Percentiles rank a stretch among this genome's conserved stretches.
phyloP scores from a whole-genome alignment of 2,888 invertebrate species.

The Dione juno region DNA sequence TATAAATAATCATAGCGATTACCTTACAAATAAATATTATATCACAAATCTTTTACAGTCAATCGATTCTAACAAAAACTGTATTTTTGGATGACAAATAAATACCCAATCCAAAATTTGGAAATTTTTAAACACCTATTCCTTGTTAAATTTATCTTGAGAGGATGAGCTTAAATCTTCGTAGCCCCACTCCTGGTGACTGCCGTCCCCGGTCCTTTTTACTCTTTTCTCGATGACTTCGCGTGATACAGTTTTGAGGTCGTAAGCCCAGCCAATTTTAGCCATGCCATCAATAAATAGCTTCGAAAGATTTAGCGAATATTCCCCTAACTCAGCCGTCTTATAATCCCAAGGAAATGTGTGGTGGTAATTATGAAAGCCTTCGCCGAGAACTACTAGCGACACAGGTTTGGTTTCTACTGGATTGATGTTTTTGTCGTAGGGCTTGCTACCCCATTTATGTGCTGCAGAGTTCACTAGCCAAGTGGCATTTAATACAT shows the following conservation, averaged over 20 bases:
- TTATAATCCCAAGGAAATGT: conserved; percentile 94
- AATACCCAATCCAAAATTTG: conserved; percentile 10
- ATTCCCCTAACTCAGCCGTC: conserved; percentile 89
- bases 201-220: conserved; percentile 89
- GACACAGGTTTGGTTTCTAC: conserved; percentile 87
- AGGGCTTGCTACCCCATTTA: conserved; percentile 88
- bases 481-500: conserved; percentile 93
- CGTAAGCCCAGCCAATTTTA: conserved; percentile 93
- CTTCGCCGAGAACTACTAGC: conserved; percentile 87
- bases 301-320: conserved; percentile 88
- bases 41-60: conserved; percentile 47
- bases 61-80: conserved; percentile 8
- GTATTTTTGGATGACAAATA: conserved; percentile 6
- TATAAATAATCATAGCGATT: conserved; percentile 32
- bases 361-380: conserved; percentile 95
- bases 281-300: conserved; percentile 91
- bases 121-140: conserved; percentile 26
- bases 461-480: conserved; percentile 95
- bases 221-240: conserved; percentile 88
- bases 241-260: conserved; percentile 89
- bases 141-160: conserved; percentile 28
- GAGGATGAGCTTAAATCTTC: conserved; percentile 73
- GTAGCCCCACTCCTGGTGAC: conserved; percentile 90
- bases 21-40: conserved; percentile 41
- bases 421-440: conserved; percentile 89